These are phyloP conservation scores for Odontophorus gujanensis DNA, from an alignment of 2,113 vertebrate genomes.

Conservation along the genomic window DNA sequence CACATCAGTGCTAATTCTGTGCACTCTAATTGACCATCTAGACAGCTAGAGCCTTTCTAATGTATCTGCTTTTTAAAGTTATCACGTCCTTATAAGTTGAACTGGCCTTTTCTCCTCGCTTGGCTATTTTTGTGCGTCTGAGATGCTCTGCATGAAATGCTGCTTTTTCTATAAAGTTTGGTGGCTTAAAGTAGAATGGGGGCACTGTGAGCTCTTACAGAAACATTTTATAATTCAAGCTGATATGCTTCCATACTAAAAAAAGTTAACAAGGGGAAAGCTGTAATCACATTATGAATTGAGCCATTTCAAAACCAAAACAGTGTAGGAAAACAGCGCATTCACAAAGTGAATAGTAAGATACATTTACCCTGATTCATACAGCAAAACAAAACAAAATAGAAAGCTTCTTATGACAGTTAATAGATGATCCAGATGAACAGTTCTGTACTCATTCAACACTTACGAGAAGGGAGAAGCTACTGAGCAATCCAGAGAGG, in stretches of 20 bases:
- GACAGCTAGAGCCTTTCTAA: slow-evolving; percentile 34
- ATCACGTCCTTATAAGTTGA: slow-evolving; percentile 32
- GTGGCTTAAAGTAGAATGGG: slow-evolving; percentile 51
- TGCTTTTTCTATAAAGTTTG: slow-evolving; percentile 49
- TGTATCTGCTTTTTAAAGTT: slow-evolving; percentile 47
- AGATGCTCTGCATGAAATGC: slow-evolving; percentile 48
- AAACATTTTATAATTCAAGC: slow-evolving; percentile 63
- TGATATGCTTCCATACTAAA: slow-evolving; percentile 41
- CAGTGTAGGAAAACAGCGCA: slow-evolving; percentile 21
- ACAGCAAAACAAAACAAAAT: slow-evolving; percentile 26
- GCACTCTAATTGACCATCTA: slow-evolving; percentile 35
- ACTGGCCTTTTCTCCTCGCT: slow-evolving; percentile 36
- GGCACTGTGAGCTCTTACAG: slow-evolving; percentile 22
- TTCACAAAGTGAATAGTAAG: slow-evolving; percentile 49
- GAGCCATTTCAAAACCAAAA: slow-evolving; percentile 60
- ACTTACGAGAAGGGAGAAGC: slow-evolving; percentile 36
- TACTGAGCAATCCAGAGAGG: slow-evolving; percentile 64
- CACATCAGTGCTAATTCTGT: slow-evolving; percentile 26
- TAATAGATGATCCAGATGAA: slow-evolving; percentile 39
- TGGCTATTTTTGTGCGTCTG: slow-evolving; percentile 39
- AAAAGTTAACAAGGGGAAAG: slow-evolving; percentile 69
- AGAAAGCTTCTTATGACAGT: slow-evolving; percentile 34
- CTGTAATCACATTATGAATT: slow-evolving; percentile 64
- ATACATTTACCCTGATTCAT: slow-evolving; percentile 29
- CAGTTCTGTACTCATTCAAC: slow-evolving; percentile 60